Evolutionary conservation across 2,888 invertebrate genomes (phyloP), one percentile per base, ranked within the genome.

Genomic region (Dione juno): DNA sequence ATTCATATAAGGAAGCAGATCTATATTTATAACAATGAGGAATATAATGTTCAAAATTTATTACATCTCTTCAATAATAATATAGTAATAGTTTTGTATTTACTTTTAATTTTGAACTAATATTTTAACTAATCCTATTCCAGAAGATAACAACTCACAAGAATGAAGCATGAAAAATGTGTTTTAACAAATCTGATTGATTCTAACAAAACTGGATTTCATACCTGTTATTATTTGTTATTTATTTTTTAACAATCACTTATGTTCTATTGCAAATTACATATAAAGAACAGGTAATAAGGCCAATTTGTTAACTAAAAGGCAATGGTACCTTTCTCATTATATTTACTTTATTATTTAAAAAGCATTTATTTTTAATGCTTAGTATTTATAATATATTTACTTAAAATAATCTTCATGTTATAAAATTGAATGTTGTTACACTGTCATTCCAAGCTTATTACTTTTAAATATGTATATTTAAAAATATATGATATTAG

Each of bases 81-180:
- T 45, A 45, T 45, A 28, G 28, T 5, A 28, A 52, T 2, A 35
- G 14, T 35, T 59, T 28, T 41, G 19, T 11, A 13, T 43, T 43
- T 41, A 59, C 3, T 28, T 59, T 59, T 59, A 1, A 43, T 59
- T 59, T 9, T 21, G 21, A 9, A 71, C 58, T 75, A 67, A 76
- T 63, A 57, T 64, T 21, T 57, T 40, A 35, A 73, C 57, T 74
- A 67, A 75, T 69, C 70, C 71, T 69, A 70, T 77, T 77, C 52
- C 77, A 77, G 77, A 75, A 66, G 66, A 54, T 40, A 73, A 73
- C 69, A 66, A 72, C 61, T 58, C 75, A 66, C 70, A 75, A 74
- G 75, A 76, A 72, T 77, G 75, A 77, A 70, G 75, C 66, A 53
- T 73, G 58, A 58, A 63, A 53, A 66, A 41, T 45, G 63, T 59